Base-by-base conservation (phyloP, 2,888 invertebrate species). In the Acanthosepion pharaonis region DNA sequence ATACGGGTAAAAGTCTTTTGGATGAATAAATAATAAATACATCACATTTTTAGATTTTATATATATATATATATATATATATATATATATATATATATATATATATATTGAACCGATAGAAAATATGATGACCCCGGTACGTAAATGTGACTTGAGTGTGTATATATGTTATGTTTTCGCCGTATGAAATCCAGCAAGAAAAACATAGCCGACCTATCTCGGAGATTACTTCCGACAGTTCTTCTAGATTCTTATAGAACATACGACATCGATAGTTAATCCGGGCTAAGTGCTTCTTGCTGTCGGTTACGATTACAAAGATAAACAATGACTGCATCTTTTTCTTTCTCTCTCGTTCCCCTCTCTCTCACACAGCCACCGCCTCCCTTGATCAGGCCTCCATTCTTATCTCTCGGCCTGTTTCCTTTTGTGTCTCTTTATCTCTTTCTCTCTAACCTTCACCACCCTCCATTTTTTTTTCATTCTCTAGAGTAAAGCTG, bases 271-370 rank as follows among this genome's bases (percentile, higher is more conserved):
- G n/a, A 78, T n/a, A 78, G 78, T 78, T 78, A 78, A 78, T 78
- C 78, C n/a, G 78, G 78, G n/a, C 78, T 78, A 78, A 78, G 78
- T 78, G 78, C 78, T 78, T 78, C 78, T 78, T 78, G 78, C 78
- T 78, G 78, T 78, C 78, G n/a, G 23, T 78, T 78, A 15, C n/a
- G n/a, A n/a, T 78, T n/a, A 33, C n/a, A n/a, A n/a, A n/a, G 78
- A 78, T 33, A 78, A 78, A n/a, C 78, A 78, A 78, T 11, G 78
- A 33, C 33, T n/a, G 11, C 15, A 33, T 78, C n/a, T n/a, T 2
- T 78, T 8, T n/a, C 78, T n/a, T 9, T 9, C 78, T 78, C n/a
- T n/a, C n/a, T 15, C 33, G 33, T 33, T 33, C 33, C 33, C 33
- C 11, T n/a, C n/a, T 78, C 78, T n/a, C 78, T n/a, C 6, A 11